Evolutionary conservation across 2,113 vertebrate genomes (phyloP).

Genomic region (Pitta sordida): DNA sequence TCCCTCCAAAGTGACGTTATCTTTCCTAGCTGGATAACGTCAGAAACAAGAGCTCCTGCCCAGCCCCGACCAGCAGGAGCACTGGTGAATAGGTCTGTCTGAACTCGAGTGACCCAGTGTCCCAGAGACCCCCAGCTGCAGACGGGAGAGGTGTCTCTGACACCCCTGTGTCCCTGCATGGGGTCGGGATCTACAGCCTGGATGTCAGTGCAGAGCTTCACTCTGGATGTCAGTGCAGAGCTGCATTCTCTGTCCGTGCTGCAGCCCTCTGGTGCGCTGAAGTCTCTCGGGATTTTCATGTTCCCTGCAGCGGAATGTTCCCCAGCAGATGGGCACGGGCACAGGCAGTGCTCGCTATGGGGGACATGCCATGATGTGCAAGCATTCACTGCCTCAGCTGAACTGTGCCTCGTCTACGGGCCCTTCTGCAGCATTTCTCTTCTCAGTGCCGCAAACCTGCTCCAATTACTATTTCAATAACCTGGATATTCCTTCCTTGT

Average conservation of each 20-base stretch:
- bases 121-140: too few species aligned
- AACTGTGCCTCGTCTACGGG: neutral
- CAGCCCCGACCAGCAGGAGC: neutral
- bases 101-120: neutral
- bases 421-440: neutral
- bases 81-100: neutral
- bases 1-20: neutral
- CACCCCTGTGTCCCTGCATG: neutral
- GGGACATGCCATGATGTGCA: fast-evolving
- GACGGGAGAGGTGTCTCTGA: too few species aligned
- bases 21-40: neutral
- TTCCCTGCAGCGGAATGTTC: neutral
- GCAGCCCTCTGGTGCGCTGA: neutral
- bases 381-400: neutral
- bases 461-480: neutral
- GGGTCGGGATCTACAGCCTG: neutral
- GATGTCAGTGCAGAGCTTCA: neutral
- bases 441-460: neutral
- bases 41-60: neutral
- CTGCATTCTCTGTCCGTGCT: neutral
- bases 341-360: fast-evolving
- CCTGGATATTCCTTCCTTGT: neutral
- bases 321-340: neutral
- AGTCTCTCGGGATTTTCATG: neutral
- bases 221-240: neutral